A percentile compares a stretch with the other conserved stretches of the same genome.
Evolutionary conservation across 2,888 invertebrate genomes (phyloP).

Genomic region (Dryomyza anilis): DNA sequence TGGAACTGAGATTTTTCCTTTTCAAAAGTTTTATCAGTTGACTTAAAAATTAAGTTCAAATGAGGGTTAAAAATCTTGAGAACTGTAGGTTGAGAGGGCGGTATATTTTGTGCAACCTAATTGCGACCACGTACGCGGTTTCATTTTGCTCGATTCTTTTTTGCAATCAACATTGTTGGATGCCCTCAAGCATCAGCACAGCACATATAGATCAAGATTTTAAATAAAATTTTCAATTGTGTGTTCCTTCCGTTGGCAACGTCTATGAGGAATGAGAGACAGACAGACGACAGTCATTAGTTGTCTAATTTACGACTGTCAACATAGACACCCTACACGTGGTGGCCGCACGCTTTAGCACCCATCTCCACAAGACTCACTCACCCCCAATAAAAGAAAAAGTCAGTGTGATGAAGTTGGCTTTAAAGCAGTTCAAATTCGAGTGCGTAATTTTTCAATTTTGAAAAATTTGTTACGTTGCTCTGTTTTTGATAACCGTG

Average conservation of each 20-base stretch:
- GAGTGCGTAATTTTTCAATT: conserved; percentile 17
- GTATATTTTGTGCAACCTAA: conserved; percentile 2
- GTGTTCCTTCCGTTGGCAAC: conserved; percentile 26
- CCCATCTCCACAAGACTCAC: conserved; percentile 15
- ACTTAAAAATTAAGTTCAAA: not conserved
- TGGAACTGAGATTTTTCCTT: not conserved
- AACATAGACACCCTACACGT: conserved; percentile 48
- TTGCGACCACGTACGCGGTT: conserved; percentile 5
- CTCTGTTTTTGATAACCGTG: conserved; percentile 49
- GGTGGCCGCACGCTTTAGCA: conserved; percentile 23
- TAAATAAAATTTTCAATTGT: conserved; percentile 29
- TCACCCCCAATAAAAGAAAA: not conserved
- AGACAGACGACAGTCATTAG: conserved; percentile 49
- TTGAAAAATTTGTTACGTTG: conserved; percentile 28
- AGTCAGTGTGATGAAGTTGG: not conserved
- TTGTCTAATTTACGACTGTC: conserved; percentile 59
- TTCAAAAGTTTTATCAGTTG: not conserved
- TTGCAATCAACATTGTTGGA: not conserved
- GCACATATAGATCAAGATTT: not conserved
- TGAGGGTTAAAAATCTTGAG: no score
- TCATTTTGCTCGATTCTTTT: not conserved
- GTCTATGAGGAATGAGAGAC: not conserved
- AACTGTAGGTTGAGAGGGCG: not conserved
- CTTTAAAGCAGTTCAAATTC: conserved; percentile 13
- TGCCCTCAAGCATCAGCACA: no score